Evolutionary conservation across 2,888 invertebrate species (phyloP), one percentile per base, ranked within the genome.

Genomic region (Nasonovia ribisnigri): DNA sequence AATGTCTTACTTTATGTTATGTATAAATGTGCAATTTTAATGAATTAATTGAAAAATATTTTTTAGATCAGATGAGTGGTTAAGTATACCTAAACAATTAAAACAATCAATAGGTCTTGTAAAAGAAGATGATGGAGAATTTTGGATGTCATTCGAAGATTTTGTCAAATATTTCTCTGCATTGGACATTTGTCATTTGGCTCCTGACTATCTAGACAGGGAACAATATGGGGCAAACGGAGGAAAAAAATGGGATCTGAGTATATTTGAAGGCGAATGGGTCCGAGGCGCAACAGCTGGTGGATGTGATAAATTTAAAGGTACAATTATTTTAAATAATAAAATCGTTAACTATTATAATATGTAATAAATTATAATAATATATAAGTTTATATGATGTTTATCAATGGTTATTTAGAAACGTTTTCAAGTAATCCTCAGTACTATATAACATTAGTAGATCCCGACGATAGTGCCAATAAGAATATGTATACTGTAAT

Each of bases 101-200:
- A 98, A 98, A 96, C 97, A 97, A 94, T 97, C 98, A 94, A 96
- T 99, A 94, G 99, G 99, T 0, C 96, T 99, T 89, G 98, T 97
- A 0, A 98, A 99, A 95, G 98, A 98, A 95, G 97, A 97, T 8
- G 99, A 99, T 95, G 99, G 99, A 0, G 99, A 99, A 96, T 99
- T 99, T 96, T 99, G 99, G 99, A 99, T 99, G 98, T 97, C 98
- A 0, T 99, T 97, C 96, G 97, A 97, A 95, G 99, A 99, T 96
- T 99, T 99, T 95, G 96, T 97, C 90, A 96, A 96, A n/a, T 97
- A 98, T 95, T 99, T 99, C 95, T 97, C 97, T 29, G 97, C 97
- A 96, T 96, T 99, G 95, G 99, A 99, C 96, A 98, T 99, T 95
- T 99, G 99, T 96, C 99, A 99, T 96, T 97, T 99, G 96, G 98